These are phyloP conservation scores for Oceanodroma tethys DNA, from an alignment of 2,113 vertebrate genomes.

Conservation along the genomic window DNA sequence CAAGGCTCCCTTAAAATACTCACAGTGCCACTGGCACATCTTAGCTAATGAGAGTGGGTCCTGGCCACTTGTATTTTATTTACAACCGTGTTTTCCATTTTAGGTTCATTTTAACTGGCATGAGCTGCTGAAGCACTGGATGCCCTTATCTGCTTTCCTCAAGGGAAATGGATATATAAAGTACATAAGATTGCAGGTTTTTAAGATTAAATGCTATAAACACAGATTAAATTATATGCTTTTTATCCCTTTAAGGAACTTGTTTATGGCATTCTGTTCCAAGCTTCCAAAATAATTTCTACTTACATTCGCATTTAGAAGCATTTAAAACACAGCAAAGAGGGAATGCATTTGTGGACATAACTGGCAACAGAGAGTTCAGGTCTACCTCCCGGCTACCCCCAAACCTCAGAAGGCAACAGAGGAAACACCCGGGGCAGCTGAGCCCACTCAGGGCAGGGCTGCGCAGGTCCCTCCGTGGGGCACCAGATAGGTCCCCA, in stretches of 20 bases:
- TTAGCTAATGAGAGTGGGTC: background rate
- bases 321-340: background rate
- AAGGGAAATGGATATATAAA: background rate
- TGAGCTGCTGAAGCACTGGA: background rate
- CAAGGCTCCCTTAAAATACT: background rate
- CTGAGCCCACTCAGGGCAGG: background rate
- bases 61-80: background rate
- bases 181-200: background rate
- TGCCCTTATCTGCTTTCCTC: conserved; percentile 27
- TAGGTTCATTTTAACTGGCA: background rate
- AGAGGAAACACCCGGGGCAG: background rate
- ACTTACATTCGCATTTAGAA: background rate
- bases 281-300: background rate
- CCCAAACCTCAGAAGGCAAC: background rate
- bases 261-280: background rate
- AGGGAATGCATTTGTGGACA: background rate
- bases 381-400: background rate
- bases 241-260: conserved; percentile 13
- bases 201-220: conserved; percentile 40
- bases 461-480: rapidly evolving
- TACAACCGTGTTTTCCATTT: background rate
- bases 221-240: conserved; percentile 19
- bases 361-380: background rate
- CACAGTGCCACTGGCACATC: background rate
- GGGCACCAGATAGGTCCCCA: background rate